Base-by-base conservation (phyloP, 2,888 invertebrate species). In the Mythimna ferrago region DNA sequence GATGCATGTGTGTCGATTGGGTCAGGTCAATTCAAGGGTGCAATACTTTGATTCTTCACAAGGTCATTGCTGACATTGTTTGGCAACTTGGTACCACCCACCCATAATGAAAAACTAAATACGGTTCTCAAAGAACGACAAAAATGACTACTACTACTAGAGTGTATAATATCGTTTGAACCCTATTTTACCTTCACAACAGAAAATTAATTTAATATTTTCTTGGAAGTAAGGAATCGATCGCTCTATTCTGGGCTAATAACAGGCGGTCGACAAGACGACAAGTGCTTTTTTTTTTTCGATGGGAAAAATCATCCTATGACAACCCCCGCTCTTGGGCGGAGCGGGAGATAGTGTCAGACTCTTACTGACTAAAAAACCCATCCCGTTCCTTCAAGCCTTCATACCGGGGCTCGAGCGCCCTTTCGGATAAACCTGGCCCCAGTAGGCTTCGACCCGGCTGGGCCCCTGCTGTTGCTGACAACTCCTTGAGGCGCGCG, bases 221-320 rank as follows among this genome's bases (percentile, higher is more conserved):
- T 68, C 51, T 35, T 63, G 9, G 41, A 76, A 70, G 14, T 21
- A 51, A 60, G 21, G 51, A 56, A 70, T 65, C 56, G 48, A 76
- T 61, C 56, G 63, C 19, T 21, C 6, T 26, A 19, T 38, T 56
- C n/a, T 71, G 14, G 21, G 48, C 53, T 26, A 76, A 70, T 51
- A 56, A 61, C 66, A 48, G 26, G 16, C 48, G 6, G 6, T 58
- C 38, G 66, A 35, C 35, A 57, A 26, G 26, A 26, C 26, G 26
- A n/a, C n/a, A n/a, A n/a, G n/a, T n/a, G n/a, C n/a, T n/a, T n/a
- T n/a, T n/a, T n/a, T n/a, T n/a, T n/a, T n/a, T n/a, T n/a, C n/a
- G n/a, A n/a, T n/a, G n/a, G n/a, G n/a, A n/a, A n/a, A n/a, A n/a
- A n/a, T n/a, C n/a, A n/a, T n/a, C n/a, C n/a, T n/a, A n/a, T n/a